phyloP scores from a whole-genome alignment of 2,888 invertebrate species.

The Xestia ashworthii region DNA sequence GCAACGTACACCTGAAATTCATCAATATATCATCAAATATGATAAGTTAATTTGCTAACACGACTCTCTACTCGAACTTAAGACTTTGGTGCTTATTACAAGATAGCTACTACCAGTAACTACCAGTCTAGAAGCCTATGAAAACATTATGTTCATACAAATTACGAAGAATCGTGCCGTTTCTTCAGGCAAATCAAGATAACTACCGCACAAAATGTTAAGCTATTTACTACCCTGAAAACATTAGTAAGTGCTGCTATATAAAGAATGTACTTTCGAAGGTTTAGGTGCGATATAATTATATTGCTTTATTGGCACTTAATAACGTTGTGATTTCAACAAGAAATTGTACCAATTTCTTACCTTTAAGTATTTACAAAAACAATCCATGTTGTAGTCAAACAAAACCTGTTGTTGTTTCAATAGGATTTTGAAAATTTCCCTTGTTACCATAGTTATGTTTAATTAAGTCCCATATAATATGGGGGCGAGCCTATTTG shows the following conservation, averaged over 20 bases:
- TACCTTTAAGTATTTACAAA: no score
- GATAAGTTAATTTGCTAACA: not conserved
- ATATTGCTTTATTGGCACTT: not conserved
- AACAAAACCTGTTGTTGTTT: no score
- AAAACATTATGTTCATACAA: slow-evolving; percentile 34
- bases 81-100: not conserved
- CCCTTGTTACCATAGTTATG: no score
- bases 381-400: no score
- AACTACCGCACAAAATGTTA: slow-evolving; percentile 7
- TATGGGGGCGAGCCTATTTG: no score
- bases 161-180: slow-evolving; percentile 42
- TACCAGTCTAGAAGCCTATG: slow-evolving; percentile 17
- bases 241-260: slow-evolving; percentile 7
- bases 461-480: no score
- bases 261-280: not conserved
- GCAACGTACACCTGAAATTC: not conserved
- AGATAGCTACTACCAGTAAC: slow-evolving; percentile 9
- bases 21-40: not conserved
- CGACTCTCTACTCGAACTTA: not conserved
- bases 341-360: no score
- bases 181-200: slow-evolving; percentile 51
- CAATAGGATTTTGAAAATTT: no score
- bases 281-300: not conserved
- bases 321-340: not conserved
- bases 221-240: slow-evolving; percentile 12